Conservation (phyloP, 2,888 invertebrate genomes). For the Tetrapedia diversipes region DNA sequence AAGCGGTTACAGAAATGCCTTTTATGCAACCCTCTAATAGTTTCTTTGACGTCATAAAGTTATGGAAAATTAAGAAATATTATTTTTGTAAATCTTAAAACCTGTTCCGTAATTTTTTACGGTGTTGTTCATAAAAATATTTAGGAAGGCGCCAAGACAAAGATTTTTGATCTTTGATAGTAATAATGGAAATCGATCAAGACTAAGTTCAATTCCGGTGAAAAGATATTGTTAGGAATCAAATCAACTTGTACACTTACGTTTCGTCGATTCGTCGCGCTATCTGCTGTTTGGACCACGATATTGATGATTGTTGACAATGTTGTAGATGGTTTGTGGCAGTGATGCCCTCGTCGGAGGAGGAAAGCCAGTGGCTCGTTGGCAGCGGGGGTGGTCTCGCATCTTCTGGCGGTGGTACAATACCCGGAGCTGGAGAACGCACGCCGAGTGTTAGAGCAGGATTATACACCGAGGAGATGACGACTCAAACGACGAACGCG, state of each 20-base stretch:
- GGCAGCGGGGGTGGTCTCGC: constrained; percentile 74
- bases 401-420: constrained; percentile 67
- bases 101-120: neutral
- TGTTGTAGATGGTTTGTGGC: constrained; percentile 79
- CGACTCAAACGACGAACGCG: constrained; percentile 82
- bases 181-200: neutral
- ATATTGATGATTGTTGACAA: neutral
- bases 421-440: constrained; percentile 69
- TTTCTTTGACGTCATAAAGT: neutral
- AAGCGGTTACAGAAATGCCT: neutral
- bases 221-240: neutral
- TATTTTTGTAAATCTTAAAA: neutral
- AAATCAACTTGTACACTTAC: neutral
- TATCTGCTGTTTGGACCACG: neutral
- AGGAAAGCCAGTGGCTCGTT: constrained; percentile 84
- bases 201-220: neutral
- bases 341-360: constrained; percentile 85
- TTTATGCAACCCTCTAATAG: neutral
- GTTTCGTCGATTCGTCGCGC: neutral
- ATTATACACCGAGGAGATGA: constrained; percentile 83
- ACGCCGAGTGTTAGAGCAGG: constrained; percentile 76
- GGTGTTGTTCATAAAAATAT: neutral
- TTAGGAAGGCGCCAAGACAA: neutral
- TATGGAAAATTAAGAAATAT: neutral
- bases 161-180: neutral